Conservation (phyloP, 1,140 invertebrate genomes). For the Drosophila suzukii region DNA sequence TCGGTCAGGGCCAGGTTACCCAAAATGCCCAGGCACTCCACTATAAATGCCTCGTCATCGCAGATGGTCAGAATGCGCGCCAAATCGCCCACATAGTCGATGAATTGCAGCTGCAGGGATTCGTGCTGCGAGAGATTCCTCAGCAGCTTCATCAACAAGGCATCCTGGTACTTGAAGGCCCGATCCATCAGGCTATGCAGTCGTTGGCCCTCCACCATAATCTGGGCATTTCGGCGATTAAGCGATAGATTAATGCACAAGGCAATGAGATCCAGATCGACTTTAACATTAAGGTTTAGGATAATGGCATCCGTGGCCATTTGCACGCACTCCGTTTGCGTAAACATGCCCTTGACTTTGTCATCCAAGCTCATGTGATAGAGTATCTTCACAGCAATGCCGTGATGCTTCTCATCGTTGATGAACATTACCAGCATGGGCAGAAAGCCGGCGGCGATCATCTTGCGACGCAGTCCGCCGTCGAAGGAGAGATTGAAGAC, state of each 20-base stretch:
- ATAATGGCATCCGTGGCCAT: conserved; percentile 92
- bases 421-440: conserved; percentile 95
- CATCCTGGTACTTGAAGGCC: conserved; percentile 93
- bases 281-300: conserved; percentile 88
- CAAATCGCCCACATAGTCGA: conserved; percentile 96
- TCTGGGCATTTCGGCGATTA: conserved; percentile 94
- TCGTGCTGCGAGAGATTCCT: conserved; percentile 97
- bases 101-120: conserved; percentile 92
- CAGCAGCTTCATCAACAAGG: conserved; percentile 96
- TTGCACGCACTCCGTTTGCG: conserved; percentile 97
- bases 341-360: conserved; percentile 96
- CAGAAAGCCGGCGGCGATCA: conserved; percentile 95
- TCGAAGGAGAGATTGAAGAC: conserved; percentile 99
- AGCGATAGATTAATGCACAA: conserved; percentile 96
- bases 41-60: conserved; percentile 92
- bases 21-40: conserved; percentile 95
- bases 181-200: conserved; percentile 90
- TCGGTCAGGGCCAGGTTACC: conserved; percentile 95
- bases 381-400: conserved; percentile 94
- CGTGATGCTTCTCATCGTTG: conserved; percentile 93
- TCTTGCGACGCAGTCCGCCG: conserved; percentile 92
- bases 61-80: conserved; percentile 92
- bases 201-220: conserved; percentile 94
- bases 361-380: conserved; percentile 98
- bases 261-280: conserved; percentile 92